Conservation (phyloP, 2,888 invertebrate species). For the Nasonovia ribisnigri region DNA sequence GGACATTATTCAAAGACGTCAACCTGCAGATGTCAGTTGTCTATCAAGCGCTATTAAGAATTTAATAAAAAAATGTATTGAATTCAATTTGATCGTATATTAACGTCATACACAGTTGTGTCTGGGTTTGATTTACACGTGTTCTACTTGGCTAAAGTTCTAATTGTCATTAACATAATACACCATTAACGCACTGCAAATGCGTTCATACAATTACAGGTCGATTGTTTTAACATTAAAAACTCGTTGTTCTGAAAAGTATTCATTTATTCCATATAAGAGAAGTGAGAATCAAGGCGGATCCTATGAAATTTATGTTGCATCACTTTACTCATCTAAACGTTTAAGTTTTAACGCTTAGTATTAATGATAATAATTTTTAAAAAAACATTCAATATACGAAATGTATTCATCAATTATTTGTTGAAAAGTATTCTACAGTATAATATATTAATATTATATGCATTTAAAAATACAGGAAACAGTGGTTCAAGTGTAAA, state of each 20-base stretch:
- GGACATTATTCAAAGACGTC: neutral
- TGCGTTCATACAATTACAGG: neutral
- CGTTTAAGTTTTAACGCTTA: neutral
- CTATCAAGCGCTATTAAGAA: neutral
- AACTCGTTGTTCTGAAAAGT: neutral
- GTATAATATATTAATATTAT: too few relatives aligned
- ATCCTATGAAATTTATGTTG: neutral
- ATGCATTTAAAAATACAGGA: neutral
- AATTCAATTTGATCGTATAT: neutral
- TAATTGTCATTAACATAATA: neutral
- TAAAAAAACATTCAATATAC: neutral
- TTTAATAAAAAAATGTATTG: neutral
- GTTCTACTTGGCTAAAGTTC: slow-evolving; percentile 15
- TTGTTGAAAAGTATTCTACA: neutral
- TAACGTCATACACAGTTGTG: neutral
- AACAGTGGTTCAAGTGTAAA: neutral
- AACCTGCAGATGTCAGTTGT: neutral
- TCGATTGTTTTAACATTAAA: neutral
- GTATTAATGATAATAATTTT: neutral
- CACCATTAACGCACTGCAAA: neutral
- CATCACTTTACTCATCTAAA: neutral
- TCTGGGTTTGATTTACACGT: slow-evolving; percentile 36
- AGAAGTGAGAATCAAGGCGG: neutral
- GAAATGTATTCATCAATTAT: neutral
- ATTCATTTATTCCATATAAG: neutral